phyloP scores from a whole-genome alignment of 2,888 invertebrate genomes.

The Ornithoptera priamus region DNA sequence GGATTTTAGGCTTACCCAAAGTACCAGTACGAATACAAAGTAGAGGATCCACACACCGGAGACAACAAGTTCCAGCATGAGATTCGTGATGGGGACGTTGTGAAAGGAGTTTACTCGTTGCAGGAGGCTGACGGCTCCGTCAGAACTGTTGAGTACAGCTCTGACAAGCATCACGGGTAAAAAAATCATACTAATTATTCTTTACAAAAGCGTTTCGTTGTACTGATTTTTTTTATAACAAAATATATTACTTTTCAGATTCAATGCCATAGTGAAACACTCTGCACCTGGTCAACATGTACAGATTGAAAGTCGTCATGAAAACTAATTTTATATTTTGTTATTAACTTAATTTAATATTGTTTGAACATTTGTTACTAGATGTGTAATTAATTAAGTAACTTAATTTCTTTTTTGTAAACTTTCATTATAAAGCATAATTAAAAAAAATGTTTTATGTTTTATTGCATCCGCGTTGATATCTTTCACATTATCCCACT shows the following conservation, averaged over 20 bases:
- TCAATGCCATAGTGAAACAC: slow-evolving; percentile 81
- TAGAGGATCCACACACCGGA: slow-evolving; percentile 82
- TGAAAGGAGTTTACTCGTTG: slow-evolving; percentile 82
- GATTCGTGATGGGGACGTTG: slow-evolving; percentile 81
- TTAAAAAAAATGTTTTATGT: background rate
- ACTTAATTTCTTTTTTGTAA: slow-evolving; percentile 32
- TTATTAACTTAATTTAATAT: slow-evolving; percentile 36
- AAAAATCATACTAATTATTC: slow-evolving; percentile 30
- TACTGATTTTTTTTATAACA: background rate
- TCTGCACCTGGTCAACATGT: slow-evolving; percentile 69
- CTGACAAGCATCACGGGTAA: slow-evolving; percentile 80
- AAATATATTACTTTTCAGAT: slow-evolving; percentile 53
- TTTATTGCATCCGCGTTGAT: background rate
- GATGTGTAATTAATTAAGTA: slow-evolving; percentile 55
- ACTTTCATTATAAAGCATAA: slow-evolving; percentile 18
- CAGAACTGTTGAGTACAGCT: slow-evolving; percentile 81
- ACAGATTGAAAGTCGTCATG: slow-evolving; percentile 63
- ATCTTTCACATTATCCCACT: background rate
- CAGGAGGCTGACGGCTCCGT: slow-evolving; percentile 81
- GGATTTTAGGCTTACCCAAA: slow-evolving; percentile 74
- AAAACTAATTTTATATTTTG: slow-evolving; percentile 44
- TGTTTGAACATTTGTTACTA: slow-evolving; percentile 58
- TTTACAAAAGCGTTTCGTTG: background rate
- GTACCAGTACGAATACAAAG: slow-evolving; percentile 81
- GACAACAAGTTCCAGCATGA: slow-evolving; percentile 82